phyloP scores from a whole-genome alignment of 2,888 invertebrate genomes.

The Abrostola tripartita region DNA sequence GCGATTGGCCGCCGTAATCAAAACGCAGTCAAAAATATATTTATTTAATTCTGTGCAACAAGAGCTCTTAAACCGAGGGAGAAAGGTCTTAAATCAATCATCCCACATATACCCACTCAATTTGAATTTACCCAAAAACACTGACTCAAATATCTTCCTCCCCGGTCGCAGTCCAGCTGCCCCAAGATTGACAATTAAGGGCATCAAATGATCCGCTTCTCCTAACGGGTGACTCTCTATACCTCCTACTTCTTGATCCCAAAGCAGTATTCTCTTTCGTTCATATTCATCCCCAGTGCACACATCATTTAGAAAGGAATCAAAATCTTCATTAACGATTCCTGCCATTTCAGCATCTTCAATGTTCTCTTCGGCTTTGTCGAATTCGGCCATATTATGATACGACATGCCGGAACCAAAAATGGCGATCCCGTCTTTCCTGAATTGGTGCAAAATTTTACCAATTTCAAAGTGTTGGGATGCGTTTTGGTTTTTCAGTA shows the following conservation, averaged over 20 bases:
- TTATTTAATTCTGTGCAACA: too few relatives aligned
- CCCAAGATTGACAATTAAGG: conserved; percentile 65
- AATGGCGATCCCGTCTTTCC: conserved; percentile 65
- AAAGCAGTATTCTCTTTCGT: conserved; percentile 51
- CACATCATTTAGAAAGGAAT: conserved; percentile 40
- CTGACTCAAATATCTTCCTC: conserved; percentile 60
- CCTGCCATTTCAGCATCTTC: not conserved
- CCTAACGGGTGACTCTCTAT: conserved; percentile 61
- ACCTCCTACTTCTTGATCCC: conserved; percentile 58
- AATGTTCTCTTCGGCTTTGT: not conserved
- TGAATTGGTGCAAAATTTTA: conserved; percentile 61
- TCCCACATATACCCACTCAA: conserved; percentile 68
- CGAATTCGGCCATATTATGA: conserved; percentile 45
- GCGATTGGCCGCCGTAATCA: too few relatives aligned
- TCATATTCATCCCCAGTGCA: conserved; percentile 61
- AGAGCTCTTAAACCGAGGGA: too few relatives aligned
- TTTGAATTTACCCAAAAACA: conserved; percentile 59
- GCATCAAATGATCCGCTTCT: conserved; percentile 71
- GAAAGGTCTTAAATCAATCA: too few relatives aligned
- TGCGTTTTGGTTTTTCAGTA: conserved; percentile 65
- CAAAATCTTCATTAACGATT: conserved; percentile 41
- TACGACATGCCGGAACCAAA: conserved; percentile 71
- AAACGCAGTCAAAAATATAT: too few relatives aligned
- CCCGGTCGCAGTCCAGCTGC: conserved; percentile 62
- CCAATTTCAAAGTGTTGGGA: conserved; percentile 65